Percentiles rank a stretch among this genome's conserved stretches.
Conservation (phyloP, 2,113 vertebrate genomes). For the Onychostoma macrolepis region DNA sequence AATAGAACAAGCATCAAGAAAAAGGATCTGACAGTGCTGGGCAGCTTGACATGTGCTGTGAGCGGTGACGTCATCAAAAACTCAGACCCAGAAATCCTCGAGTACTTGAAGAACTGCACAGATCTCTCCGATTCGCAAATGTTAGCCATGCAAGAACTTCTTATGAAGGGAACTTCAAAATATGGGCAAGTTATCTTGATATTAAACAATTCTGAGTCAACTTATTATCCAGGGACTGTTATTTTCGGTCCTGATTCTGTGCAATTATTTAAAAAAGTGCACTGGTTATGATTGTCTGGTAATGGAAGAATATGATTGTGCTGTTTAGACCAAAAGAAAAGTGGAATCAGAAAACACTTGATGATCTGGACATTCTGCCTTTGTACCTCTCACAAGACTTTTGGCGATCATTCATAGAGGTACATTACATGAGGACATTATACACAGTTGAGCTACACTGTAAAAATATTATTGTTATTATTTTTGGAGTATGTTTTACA, state of each 20-base stretch:
- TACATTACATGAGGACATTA: background rate
- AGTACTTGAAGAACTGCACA: constrained; percentile 61
- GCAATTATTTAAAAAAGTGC: background rate
- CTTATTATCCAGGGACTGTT: background rate
- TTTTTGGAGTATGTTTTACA: background rate
- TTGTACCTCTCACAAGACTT: constrained; percentile 51
- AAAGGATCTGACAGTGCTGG: constrained; percentile 51
- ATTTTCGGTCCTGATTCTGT: background rate
- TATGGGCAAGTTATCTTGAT: constrained; percentile 53
- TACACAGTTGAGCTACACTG: background rate
- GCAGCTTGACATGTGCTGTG: constrained; percentile 58
- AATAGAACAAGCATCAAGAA: constrained; percentile 31
- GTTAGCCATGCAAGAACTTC: constrained; percentile 43
- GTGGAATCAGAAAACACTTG: constrained; percentile 56
- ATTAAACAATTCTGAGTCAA: background rate
- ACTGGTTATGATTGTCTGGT: background rate
- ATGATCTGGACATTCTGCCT: constrained; percentile 51
- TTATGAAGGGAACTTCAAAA: constrained; percentile 47
- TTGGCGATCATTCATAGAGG: constrained; percentile 42
- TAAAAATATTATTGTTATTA: too few relatives aligned
- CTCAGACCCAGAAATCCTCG: constrained; percentile 59
- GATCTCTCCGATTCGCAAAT: constrained; percentile 48
- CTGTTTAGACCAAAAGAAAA: constrained; percentile 5
- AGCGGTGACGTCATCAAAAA: constrained; percentile 46
- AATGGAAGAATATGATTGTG: background rate